These are phyloP conservation scores for Heterocephalus glaber DNA, from an alignment of 2,113 vertebrate genomes.

Conservation along the genomic window DNA sequence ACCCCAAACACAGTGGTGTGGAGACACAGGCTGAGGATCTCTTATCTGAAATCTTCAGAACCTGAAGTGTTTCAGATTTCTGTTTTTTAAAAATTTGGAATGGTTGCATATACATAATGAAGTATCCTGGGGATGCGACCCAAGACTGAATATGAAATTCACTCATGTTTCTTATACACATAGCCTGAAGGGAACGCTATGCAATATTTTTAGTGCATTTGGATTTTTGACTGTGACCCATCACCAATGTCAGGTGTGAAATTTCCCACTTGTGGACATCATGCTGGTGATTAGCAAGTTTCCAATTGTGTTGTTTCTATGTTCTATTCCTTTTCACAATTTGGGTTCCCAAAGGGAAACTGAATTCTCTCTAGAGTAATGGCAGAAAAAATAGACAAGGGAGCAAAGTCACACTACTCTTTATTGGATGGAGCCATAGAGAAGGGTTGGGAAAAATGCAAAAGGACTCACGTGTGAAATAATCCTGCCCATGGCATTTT, in stretches of 20 bases:
- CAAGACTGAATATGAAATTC: neutral
- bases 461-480: neutral
- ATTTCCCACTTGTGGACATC: neutral
- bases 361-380: neutral
- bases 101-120: neutral
- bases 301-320: neutral
- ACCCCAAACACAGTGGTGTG: neutral
- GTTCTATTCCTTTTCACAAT: neutral
- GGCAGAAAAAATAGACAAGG: accelerated
- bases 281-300: neutral
- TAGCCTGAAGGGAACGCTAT: too few relatives aligned
- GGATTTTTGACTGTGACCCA: neutral
- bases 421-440: neutral
- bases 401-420: neutral
- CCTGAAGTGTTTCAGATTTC: neutral
- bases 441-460: neutral
- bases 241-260: neutral
- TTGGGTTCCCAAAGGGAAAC: neutral
- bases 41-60: neutral
- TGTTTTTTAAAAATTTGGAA: neutral
- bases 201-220: too few relatives aligned
- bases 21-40: neutral
- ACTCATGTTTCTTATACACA: neutral
- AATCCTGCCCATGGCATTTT: accelerated
- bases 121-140: neutral